Base-by-base conservation (phyloP, 2,888 invertebrate species). In the Leucania comma region DNA sequence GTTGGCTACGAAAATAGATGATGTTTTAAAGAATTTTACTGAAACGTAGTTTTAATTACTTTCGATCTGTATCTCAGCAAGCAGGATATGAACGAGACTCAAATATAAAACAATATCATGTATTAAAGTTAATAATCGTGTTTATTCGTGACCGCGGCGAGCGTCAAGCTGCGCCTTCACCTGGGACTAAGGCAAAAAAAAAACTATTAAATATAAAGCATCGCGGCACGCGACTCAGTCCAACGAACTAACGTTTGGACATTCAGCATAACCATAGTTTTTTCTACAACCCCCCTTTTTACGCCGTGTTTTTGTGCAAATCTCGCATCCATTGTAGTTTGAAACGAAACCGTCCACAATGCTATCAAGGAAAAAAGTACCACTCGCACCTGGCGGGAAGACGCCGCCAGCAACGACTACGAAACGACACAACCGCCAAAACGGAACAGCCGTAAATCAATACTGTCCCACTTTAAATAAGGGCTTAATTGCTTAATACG, bases 251-350 rank as follows among this genome's bases (percentile, higher is more conserved):
- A 86, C 88, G 86, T 86, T 86, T 85, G 78, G 80, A 83, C 88
- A 84, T 81, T 83, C 79, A 86, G 81, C 82, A 84, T 78, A 75
- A 80, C 76, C 75, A 75, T 80, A 72, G 77, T 92, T 92, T 91
- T 90, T 88, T 85, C 81, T 74, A 80, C 82, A 80, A 78, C 88
- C 90, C 74, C 92, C 89, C 88, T 90, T 91, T 91, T 91, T 90
- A 90, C 88, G 87, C 89, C 89, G 90, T 86, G 93, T 95, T 95
- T 95, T 95, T 95, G 94, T 93, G 95, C 94, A 93, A 95, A 95
- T 94, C 94, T 94, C 92, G 92, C 92, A 92, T 90, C 91, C 87
- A 94, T 95, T 95, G 95, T 94, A 87, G 78, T 87, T 75, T 57
- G 80, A 91, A 91, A 92, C 89, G 92, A 92, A 93, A 92, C 90